Evolutionary conservation across 2,888 invertebrate species (phyloP), one percentile per base, ranked within the genome.

Genomic region (Synergus gifuensis): DNA sequence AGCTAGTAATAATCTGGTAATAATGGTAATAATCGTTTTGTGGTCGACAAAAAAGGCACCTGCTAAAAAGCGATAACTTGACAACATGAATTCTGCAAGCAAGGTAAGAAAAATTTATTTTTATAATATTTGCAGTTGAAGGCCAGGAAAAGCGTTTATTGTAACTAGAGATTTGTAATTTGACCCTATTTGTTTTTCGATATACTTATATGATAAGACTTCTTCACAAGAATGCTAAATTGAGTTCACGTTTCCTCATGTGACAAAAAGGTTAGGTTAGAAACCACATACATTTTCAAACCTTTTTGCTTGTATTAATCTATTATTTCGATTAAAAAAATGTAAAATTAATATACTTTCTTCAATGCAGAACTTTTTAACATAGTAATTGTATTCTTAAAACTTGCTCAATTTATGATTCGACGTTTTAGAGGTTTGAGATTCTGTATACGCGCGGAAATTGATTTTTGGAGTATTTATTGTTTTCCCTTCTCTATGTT

Each of bases 11-110:
- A 28, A 28, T 18, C 36, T 64, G 8, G 28, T 16, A 36, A 36
- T 5, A 36, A 11, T 16, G 16, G 14, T 16, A 36, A 5, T 36
- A 36, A 36, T 63, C 3, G 7, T n/a, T 7, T 2, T 12, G 9
- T 36, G 36, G 36, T 36, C 36, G 36, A 4, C 3, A 36, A 36
- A 36, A 36, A 36, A 36, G 36, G 36, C 36, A 36, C 4, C 36
- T 36, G 36, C 5, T 36, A 36, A 4, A 36, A 36, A 36, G 36
- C 4, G 36, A 36, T 36, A 36, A 36, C 5, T 5, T 49, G 46
- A 49, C 44, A 73, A 73, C 84, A 91, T 91, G 91, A 91, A 91
- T 84, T 91, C 91, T 49, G 91, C 91, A 79, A 91, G 90, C 81
- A 91, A 91, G 90, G 91, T 91, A 85, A 88, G 88, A 78, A 44